Conservation (phyloP, 2,888 invertebrate species). For the Andrena dorsata region DNA sequence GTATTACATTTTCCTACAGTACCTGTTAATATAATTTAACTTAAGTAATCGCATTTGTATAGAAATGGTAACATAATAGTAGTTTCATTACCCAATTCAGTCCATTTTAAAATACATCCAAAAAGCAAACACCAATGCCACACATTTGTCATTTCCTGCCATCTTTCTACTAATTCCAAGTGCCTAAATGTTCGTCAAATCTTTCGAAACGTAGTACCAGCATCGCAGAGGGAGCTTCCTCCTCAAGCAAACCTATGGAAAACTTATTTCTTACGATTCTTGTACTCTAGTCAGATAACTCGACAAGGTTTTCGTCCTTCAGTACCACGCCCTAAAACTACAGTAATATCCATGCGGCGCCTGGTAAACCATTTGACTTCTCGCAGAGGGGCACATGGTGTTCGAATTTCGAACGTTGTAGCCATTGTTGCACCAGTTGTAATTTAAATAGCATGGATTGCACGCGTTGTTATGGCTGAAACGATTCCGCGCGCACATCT, state of each 20-base stretch:
- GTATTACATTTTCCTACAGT: neutral
- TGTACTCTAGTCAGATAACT: neutral
- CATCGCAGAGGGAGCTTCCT: too few relatives aligned
- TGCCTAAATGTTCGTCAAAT: too few relatives aligned
- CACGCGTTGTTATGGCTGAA: constrained; percentile 19
- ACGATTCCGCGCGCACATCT: constrained; percentile 14
- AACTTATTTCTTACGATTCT: neutral
- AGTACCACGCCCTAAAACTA: constrained; percentile 28
- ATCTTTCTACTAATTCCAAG: too few relatives aligned
- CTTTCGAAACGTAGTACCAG: too few relatives aligned
- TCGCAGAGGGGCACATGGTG: neutral
- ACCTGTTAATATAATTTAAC: neutral
- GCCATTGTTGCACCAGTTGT: constrained; percentile 10
- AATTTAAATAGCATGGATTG: constrained; percentile 32
- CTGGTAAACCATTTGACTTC: neutral
- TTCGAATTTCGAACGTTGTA: neutral
- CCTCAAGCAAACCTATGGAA: too few relatives aligned
- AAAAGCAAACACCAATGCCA: too few relatives aligned
- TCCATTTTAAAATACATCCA: too few relatives aligned
- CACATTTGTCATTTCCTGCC: too few relatives aligned
- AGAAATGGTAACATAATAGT: neutral
- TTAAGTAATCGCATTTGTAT: neutral
- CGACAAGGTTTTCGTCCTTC: neutral
- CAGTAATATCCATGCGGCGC: constrained; percentile 7
- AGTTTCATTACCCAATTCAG: neutral